Evolutionary conservation across 2,113 vertebrate genomes (phyloP).

Genomic region (Naja naja): DNA sequence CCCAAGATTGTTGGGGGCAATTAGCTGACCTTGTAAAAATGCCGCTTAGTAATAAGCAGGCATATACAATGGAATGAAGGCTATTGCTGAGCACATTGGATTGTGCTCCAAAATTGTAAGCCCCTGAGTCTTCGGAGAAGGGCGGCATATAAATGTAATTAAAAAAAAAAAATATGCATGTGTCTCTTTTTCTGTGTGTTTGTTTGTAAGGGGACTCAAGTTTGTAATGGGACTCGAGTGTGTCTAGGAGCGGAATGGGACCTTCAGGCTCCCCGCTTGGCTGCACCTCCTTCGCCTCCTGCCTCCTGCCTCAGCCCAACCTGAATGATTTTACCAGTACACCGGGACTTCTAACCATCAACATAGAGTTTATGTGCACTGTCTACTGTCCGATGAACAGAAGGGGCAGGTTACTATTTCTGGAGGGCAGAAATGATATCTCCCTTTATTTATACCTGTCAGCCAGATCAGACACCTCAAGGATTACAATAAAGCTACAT

Average conservation of each 20-base stretch:
- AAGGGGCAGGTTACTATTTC: neutral
- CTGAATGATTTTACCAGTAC: neutral
- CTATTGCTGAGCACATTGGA: no score
- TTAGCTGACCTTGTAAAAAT: no score
- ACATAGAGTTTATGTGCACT: neutral
- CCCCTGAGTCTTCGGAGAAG: no score
- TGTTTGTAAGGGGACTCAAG: neutral
- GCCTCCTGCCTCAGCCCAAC: no score
- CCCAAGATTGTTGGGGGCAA: no score
- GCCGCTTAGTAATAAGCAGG: no score
- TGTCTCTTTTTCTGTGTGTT: neutral
- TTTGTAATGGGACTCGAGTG: neutral
- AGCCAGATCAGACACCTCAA: neutral
- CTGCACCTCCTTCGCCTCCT: no score
- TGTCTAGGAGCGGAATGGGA: neutral
- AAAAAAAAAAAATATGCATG: no score
- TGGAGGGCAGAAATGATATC: neutral
- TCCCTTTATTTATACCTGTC: neutral
- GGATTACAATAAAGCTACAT: neutral
- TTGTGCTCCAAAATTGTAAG: no score
- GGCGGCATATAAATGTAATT: no score
- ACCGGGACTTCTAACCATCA: neutral
- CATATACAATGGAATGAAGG: no score
- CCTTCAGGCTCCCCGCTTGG: no score
- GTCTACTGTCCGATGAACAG: neutral